Evolutionary conservation across 2,888 invertebrate species (phyloP).

Genomic region (Pediacus dermestoides): DNA sequence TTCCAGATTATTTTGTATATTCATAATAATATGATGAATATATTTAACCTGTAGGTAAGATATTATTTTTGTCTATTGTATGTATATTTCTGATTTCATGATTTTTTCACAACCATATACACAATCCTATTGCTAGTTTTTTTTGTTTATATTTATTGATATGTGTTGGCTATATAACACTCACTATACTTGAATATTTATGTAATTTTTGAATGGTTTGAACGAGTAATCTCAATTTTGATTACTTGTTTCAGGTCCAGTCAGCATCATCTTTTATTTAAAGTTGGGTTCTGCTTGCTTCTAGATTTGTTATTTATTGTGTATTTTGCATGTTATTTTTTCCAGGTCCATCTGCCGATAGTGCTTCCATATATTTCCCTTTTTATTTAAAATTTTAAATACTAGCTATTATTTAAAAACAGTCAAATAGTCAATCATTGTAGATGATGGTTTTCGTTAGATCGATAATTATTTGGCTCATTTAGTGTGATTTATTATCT

Average conservation of each 20-base stretch:
- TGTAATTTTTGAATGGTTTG: slow-evolving; percentile 20
- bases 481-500: too few species aligned
- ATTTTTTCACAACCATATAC: too few species aligned
- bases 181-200: slow-evolving; percentile 12
- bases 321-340: slow-evolving; percentile 15
- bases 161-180: slow-evolving; percentile 1
- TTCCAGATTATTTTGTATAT: too few species aligned
- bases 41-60: slow-evolving; percentile 1
- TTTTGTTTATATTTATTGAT: slow-evolving; percentile 11
- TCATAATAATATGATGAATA: too few species aligned
- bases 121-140: slow-evolving; percentile 10
- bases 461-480: too few species aligned
- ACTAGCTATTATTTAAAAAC: too few species aligned
- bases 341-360: slow-evolving; percentile 11
- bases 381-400: too few species aligned
- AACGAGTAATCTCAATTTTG: slow-evolving; percentile 37
- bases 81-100: slow-evolving; percentile 1
- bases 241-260: slow-evolving; percentile 38
- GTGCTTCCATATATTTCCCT: neutral
- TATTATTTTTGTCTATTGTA: slow-evolving; percentile 4
- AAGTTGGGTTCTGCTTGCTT: slow-evolving; percentile 11
- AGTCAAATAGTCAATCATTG: too few species aligned
- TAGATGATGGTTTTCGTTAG: too few species aligned
- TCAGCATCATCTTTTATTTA: slow-evolving; percentile 2
- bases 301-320: slow-evolving; percentile 5